These are phyloP conservation scores for Clamator glandarius DNA, from an alignment of 2,797 vertebrate genomes.

Conservation along the genomic window DNA sequence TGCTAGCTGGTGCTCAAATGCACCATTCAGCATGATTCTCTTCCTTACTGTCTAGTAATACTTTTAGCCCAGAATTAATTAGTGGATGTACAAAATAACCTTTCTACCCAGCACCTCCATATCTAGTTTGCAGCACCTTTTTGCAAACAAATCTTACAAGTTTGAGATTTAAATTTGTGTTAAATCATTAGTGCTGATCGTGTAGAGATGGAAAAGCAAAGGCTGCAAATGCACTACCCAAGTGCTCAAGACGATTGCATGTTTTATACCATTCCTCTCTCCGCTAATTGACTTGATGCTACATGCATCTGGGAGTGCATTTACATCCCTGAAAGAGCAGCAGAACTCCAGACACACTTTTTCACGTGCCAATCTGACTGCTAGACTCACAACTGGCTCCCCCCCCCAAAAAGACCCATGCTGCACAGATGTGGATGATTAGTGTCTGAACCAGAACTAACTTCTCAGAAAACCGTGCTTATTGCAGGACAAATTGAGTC, in stretches of 20 bases:
- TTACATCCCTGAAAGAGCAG: neutral
- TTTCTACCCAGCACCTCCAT: neutral
- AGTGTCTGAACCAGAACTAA: conserved; percentile 32
- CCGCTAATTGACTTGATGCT: neutral
- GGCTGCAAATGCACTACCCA: accelerated
- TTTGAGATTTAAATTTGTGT: neutral
- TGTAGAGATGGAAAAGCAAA: neutral
- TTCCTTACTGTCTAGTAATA: neutral
- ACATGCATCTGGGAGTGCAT: neutral
- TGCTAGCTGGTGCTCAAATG: neutral
- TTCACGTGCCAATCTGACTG: neutral
- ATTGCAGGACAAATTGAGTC: conserved; percentile 54
- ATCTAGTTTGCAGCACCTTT: neutral
- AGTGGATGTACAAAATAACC: neutral
- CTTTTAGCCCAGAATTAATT: neutral
- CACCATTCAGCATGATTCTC: accelerated
- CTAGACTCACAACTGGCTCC: neutral
- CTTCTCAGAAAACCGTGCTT: conserved; percentile 42
- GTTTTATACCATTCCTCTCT: neutral
- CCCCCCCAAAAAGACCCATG: accelerated
- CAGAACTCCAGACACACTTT: accelerated
- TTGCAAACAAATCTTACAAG: neutral
- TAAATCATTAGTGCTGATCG: neutral
- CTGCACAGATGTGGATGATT: neutral
- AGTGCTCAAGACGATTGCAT: accelerated